Evolutionary conservation across 2,113 vertebrate species (phyloP).

Genomic region (Octodon degus): DNA sequence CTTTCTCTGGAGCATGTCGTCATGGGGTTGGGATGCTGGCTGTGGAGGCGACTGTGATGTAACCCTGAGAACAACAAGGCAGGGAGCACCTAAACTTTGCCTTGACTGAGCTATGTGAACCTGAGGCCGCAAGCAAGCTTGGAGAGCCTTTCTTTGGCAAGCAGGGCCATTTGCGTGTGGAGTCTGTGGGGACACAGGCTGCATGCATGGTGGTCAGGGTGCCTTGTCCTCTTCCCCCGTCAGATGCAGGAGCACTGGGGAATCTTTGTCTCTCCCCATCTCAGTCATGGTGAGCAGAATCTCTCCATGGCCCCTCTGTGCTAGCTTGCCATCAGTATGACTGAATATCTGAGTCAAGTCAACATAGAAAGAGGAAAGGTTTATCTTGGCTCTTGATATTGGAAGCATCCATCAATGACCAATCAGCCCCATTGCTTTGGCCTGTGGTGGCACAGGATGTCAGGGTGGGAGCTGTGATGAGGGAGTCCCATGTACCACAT

Average conservation of each 20-base stretch:
- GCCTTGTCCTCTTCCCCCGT: background rate
- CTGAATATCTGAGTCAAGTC: background rate
- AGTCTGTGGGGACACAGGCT: background rate
- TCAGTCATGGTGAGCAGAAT: background rate
- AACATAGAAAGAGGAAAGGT: background rate
- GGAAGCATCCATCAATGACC: too few relatives aligned
- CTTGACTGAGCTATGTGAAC: background rate
- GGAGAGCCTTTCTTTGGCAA: background rate
- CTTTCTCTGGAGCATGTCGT: background rate
- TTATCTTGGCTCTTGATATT: background rate
- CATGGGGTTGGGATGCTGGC: conserved; percentile 44
- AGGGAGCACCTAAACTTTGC: background rate
- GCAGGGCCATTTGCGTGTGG: background rate
- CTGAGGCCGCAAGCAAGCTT: background rate
- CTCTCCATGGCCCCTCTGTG: too few relatives aligned
- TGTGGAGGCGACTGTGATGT: conserved; percentile 61
- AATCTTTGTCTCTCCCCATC: background rate
- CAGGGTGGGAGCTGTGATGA: background rate
- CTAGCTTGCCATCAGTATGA: background rate
- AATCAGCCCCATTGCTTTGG: background rate
- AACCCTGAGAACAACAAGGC: conserved; percentile 52
- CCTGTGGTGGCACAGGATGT: background rate
- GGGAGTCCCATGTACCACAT: background rate
- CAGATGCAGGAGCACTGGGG: background rate
- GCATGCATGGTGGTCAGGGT: background rate